Base-by-base conservation (phyloP, 1,140 invertebrate species). In the Lasioglossum albipes region DNA sequence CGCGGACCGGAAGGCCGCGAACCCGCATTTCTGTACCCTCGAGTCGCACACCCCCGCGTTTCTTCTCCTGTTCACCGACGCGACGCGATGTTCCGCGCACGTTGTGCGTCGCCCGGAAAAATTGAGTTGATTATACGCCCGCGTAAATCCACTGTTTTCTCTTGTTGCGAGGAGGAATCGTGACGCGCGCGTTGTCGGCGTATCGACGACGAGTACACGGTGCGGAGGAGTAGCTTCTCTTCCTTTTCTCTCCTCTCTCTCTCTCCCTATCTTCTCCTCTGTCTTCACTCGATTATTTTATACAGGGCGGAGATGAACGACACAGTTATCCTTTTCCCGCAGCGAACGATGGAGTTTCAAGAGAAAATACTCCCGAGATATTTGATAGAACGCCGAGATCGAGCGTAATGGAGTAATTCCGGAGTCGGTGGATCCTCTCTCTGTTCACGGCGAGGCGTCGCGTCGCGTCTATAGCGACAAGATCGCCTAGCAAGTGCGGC, bases 391-490 rank as follows among this genome's bases (percentile, higher is more conserved):
- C 45, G 13, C n/a, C 69, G 31, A 57, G 70, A 73, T 73, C 41
- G 36, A 65, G 22, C 61, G 70, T 74, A 74, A 79, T 79, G 31
- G 77, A 22, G 49, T 75, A 67, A 75, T 74, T 80, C 64, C 57
- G 74, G 64, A 52, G 62, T 67, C 13, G 62, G 59, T 20, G 77
- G 57, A 54, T 73, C 45, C 45, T 64, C 69, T 79, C 6, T 79
- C 6, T 16, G 27, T 31, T 41, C 52, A 9, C 6, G 62, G 57
- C 36, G 45, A 49, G 45, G 13, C 45, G 10, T 12, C 45, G 42
- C 61, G 16, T 79, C 36, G 36, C 36, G 36, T 27, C 71, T 73
- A 22, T 22, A 75, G 75, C 72, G 52, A 73, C 72, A 49, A 49
- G 70, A 79, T 75, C 42, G 61, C 22, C 78, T 61, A 20, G 71